phyloP scores from a whole-genome alignment of 2,797 vertebrate genomes.

The Pseudomugil gertrudae region DNA sequence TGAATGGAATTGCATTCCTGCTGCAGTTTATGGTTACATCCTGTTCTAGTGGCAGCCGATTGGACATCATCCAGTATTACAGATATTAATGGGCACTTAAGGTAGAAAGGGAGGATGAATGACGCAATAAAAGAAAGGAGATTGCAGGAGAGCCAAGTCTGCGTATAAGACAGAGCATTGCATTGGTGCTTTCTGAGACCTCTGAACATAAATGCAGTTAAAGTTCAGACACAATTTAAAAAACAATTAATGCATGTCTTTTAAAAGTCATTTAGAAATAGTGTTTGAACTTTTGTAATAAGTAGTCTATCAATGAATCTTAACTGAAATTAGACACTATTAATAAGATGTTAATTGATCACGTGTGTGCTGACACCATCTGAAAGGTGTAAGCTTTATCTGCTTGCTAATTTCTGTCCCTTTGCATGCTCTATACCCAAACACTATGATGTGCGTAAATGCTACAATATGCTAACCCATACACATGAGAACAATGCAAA shows the following conservation, averaged over 20 bases:
- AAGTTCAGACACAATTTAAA: conserved; percentile 30
- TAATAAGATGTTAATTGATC: conserved; percentile 17
- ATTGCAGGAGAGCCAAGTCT: conserved; percentile 7
- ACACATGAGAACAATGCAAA: not conserved
- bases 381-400: not conserved
- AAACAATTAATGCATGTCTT: conserved; percentile 24
- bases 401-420: not conserved
- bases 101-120: conserved; percentile 48
- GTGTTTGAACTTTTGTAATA: not conserved
- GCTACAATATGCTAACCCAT: not conserved
- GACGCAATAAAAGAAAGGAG: conserved; percentile 48
- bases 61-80: conserved; percentile 50
- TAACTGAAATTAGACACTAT: conserved; percentile 4
- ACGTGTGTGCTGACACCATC: not conserved
- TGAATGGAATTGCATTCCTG: conserved; percentile 36
- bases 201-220: conserved; percentile 32
- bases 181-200: conserved; percentile 36
- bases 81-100: conserved; percentile 61
- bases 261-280: conserved; percentile 34
- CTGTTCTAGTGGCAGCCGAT: conserved; percentile 38
- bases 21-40: conserved; percentile 33
- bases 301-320: conserved; percentile 19
- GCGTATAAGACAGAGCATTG: conserved; percentile 18
- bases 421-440: not conserved
- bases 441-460: not conserved